Conservation (phyloP, 2,797 vertebrate species). For the Bradypus variegatus region DNA sequence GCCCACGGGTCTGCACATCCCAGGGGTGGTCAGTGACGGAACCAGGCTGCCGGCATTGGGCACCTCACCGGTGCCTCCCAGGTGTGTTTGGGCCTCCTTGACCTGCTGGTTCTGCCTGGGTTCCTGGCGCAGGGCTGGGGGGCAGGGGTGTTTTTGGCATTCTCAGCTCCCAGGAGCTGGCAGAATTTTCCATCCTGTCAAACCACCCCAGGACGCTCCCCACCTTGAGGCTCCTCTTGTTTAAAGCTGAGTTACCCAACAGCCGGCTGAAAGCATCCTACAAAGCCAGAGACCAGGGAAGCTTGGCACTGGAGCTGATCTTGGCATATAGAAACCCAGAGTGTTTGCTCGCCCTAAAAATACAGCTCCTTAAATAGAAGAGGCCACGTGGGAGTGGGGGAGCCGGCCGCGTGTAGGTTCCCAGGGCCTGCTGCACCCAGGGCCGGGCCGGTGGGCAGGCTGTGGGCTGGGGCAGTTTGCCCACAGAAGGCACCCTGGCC, state of each 20-base stretch:
- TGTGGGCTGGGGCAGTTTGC: neutral
- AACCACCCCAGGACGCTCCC: fast-evolving
- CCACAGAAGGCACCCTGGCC: too few relatives aligned
- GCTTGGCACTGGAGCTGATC: neutral
- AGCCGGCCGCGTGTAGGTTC: neutral
- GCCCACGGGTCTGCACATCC: neutral
- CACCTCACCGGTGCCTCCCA: fast-evolving
- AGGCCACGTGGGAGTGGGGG: neutral
- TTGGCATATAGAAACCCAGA: neutral
- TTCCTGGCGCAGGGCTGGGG: neutral
- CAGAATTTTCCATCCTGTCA: fast-evolving
- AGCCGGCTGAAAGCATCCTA: neutral
- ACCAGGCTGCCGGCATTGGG: neutral
- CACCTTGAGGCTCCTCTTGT: neutral
- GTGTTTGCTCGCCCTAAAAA: conserved; percentile 44
- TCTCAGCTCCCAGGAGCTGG: neutral
- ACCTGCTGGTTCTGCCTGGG: neutral
- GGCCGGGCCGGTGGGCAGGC: neutral
- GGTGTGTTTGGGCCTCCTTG: fast-evolving
- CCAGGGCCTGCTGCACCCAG: neutral
- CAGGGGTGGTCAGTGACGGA: neutral
- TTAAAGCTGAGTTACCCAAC: neutral
- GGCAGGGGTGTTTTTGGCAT: fast-evolving
- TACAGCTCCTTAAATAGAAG: conserved; percentile 52
- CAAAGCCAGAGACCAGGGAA: neutral